Evolutionary conservation across 2,888 invertebrate species (phyloP).

Genomic region (Papilio gigon): DNA sequence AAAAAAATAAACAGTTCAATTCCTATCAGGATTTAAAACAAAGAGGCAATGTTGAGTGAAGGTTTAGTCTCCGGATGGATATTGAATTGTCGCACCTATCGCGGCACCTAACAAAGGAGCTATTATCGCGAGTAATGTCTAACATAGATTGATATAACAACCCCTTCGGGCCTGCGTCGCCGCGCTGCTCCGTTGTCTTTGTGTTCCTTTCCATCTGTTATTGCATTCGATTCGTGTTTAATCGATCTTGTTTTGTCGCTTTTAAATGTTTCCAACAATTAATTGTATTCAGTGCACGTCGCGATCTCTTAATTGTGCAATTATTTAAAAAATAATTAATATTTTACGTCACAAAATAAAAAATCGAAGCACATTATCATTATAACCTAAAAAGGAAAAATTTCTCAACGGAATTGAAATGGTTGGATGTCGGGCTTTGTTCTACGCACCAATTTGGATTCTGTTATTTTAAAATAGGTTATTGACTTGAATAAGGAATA

Average conservation of each 20-base stretch:
- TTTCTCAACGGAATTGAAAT: too few relatives aligned
- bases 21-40: constrained; percentile 37
- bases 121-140: constrained; percentile 72
- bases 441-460: too few relatives aligned
- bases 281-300: background rate
- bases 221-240: constrained; percentile 19
- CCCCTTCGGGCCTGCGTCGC: constrained; percentile 48
- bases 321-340: too few relatives aligned
- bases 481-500: too few relatives aligned
- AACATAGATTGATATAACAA: constrained; percentile 65
- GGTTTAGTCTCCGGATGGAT: constrained; percentile 45
- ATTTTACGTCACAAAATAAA: too few relatives aligned
- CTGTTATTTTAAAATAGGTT: too few relatives aligned
- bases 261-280: constrained; percentile 17
- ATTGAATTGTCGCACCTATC: constrained; percentile 62
- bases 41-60: constrained; percentile 39
- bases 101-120: constrained; percentile 64
- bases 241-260: constrained; percentile 4
- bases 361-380: too few relatives aligned
- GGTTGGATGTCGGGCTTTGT: too few relatives aligned
- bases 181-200: constrained; percentile 44
- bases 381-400: too few relatives aligned
- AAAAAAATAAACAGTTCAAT: constrained; percentile 31
- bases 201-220: constrained; percentile 24
- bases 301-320: too few relatives aligned